phyloP scores from a whole-genome alignment of 1,140 invertebrate species.

The Leucophenga varia region DNA sequence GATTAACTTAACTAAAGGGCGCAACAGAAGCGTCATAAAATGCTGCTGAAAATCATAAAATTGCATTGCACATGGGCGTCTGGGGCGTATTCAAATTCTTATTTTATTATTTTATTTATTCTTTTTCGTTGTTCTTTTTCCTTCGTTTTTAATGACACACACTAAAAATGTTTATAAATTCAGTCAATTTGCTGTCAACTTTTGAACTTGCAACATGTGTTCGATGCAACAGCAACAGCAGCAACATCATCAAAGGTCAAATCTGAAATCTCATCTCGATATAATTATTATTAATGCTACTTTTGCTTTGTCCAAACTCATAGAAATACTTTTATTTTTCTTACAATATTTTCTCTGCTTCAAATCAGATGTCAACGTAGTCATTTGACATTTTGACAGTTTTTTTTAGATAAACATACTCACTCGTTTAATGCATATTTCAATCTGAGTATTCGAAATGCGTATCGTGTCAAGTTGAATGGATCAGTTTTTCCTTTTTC shows the following conservation, averaged over 20 bases:
- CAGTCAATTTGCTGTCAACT: constrained; percentile 52
- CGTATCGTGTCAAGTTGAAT: too few relatives aligned
- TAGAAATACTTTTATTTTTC: too few relatives aligned
- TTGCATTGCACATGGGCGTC: constrained; percentile 38
- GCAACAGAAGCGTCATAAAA: constrained; percentile 1
- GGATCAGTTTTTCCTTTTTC: too few relatives aligned
- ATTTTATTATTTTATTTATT: not conserved
- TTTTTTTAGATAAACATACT: not conserved
- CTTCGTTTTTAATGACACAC: too few relatives aligned
- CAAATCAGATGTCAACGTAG: constrained; percentile 36
- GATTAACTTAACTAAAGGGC: constrained; percentile 14
- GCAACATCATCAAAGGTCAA: constrained; percentile 39
- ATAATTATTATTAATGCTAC: too few relatives aligned
- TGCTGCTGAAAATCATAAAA: constrained; percentile 39
- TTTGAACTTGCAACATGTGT: constrained; percentile 51
- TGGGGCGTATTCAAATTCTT: not conserved
- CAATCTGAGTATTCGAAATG: too few relatives aligned
- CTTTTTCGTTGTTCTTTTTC: constrained; percentile 24
- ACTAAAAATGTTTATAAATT: constrained; percentile 48
- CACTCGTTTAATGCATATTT: too few relatives aligned
- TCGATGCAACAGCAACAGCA: too few relatives aligned
- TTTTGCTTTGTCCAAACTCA: too few relatives aligned
- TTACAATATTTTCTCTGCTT: too few relatives aligned
- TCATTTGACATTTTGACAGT: constrained; percentile 53
- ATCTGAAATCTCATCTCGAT: not conserved